phyloP scores from a whole-genome alignment of 2,888 invertebrate genomes.

The Hirtodrosophila histrioides region DNA sequence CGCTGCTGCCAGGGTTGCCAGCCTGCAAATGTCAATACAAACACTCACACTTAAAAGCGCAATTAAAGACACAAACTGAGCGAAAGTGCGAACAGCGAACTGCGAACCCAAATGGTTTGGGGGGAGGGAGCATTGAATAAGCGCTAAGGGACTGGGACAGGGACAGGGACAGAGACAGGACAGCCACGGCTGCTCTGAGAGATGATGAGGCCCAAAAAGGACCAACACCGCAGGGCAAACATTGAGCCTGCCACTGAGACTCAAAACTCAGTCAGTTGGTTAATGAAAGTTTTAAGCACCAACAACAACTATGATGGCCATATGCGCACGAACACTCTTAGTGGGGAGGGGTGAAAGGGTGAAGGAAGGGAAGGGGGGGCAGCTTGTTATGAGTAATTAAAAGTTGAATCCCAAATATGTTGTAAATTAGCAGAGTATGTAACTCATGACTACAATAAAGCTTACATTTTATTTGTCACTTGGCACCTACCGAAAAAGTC shows the following conservation, averaged over 20 bases:
- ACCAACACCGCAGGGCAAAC: conserved; percentile 9
- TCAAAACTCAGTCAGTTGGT: conserved; percentile 16
- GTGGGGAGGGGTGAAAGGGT: neutral
- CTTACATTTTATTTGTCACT: too few relatives aligned
- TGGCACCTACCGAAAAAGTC: too few relatives aligned
- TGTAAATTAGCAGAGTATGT: conserved; percentile 5
- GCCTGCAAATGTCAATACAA: conserved; percentile 44
- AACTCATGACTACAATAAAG: neutral
- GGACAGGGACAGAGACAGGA: neutral
- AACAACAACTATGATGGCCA: neutral
- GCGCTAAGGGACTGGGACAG: neutral
- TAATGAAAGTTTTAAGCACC: conserved; percentile 27
- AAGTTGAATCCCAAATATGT: conserved; percentile 12
- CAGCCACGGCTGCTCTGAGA: neutral
- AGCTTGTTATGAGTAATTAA: conserved; percentile 26
- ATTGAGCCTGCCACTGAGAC: conserved; percentile 17
- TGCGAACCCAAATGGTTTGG: too few relatives aligned
- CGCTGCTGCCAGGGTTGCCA: neutral
- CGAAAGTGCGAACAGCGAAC: conserved; percentile 16
- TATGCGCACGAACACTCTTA: neutral
- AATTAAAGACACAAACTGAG: conserved; percentile 46
- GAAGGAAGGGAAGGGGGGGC: too few relatives aligned
- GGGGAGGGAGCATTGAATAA: neutral
- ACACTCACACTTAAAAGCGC: conserved; percentile 46
- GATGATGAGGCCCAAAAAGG: conserved; percentile 5